A percentile compares a stretch with the other conserved stretches of the same genome.
These are phyloP conservation scores for Globicephala melas DNA, from an alignment of 2,113 vertebrate species.

Conservation along the genomic window DNA sequence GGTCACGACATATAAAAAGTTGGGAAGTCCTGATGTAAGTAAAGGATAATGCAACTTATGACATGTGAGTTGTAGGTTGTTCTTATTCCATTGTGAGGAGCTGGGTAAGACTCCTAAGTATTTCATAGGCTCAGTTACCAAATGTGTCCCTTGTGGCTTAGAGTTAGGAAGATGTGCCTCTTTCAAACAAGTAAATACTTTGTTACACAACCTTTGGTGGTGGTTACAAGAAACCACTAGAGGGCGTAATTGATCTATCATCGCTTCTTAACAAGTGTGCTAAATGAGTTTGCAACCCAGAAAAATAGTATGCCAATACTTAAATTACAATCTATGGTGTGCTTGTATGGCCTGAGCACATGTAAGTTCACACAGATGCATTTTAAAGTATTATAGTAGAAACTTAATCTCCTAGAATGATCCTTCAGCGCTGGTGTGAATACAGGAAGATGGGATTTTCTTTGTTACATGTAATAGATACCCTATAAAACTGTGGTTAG, in stretches of 20 bases:
- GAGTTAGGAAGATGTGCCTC: not conserved
- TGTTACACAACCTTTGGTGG: not conserved
- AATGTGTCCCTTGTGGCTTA: not conserved
- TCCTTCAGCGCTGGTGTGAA: not conserved
- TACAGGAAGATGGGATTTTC: not conserved
- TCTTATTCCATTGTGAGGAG: not conserved
- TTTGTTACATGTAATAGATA: not conserved
- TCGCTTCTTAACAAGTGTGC: not conserved
- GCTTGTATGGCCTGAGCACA: not conserved
- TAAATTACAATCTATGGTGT: not conserved
- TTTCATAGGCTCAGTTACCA: not conserved
- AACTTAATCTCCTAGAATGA: not conserved
- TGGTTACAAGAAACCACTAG: slow-evolving; percentile 18
- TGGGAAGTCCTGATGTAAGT: not conserved
- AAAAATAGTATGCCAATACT: not conserved
- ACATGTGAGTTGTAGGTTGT: not conserved
- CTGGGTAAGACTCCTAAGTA: not conserved
- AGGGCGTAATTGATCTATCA: not conserved
- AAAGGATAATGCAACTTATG: not conserved
- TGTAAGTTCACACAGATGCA: not conserved
- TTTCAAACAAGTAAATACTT: not conserved
- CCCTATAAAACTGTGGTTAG: not conserved
- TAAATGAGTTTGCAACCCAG: not conserved
- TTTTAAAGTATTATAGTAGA: not conserved
- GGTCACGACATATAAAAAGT: not conserved